Evolutionary conservation across 2,113 vertebrate genomes (phyloP), one percentile per base, ranked within the genome.

Genomic region (Caretta caretta): DNA sequence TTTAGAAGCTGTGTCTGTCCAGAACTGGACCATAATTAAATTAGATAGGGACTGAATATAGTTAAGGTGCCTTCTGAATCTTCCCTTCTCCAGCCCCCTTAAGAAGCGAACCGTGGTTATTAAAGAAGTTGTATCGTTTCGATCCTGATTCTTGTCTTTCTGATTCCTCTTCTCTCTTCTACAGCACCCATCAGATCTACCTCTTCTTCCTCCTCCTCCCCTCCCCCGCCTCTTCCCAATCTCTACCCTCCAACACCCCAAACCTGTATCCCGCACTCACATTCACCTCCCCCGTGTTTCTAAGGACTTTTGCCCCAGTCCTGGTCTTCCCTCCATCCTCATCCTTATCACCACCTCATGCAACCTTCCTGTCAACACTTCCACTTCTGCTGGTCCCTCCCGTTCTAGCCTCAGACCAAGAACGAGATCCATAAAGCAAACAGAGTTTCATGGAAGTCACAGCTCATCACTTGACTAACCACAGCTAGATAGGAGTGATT

Each of bases 391-490:
- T 82, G 78, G 49, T 27, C 54, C 54, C 25, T 27, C 38, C 80
- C 53, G 10, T 38, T 72, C 62, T 92, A 42, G 42, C 38, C 8
- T 13, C 5, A 17, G n/a, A 42, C 24, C 12, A 56, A 51, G 53
- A 27, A 54, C 5, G 20, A 54, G 51, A 57, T 25, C 38, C 53
- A 81, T 51, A 50, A 54, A n/a, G 20, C 4, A 86, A n/a, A 81
- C 91, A 95, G 78, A 4, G 4, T 86, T 3, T 0, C 94, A 92
- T 87, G 84, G 93, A 93, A 94, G 94, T 89, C 95, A 79, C 25
- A 96, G 95, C 94, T 97, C 96, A 91, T 97, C 96, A 96, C 92
- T 95, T 11, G 31, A 93, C 93, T 94, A 95, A 97, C 11, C 1
- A 97, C 90, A 59, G 86, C 90, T 93, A 97, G 94, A 92, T 79